Base-by-base conservation (phyloP, 2,113 vertebrate species). In the Ptychochromis oligacanthus region DNA sequence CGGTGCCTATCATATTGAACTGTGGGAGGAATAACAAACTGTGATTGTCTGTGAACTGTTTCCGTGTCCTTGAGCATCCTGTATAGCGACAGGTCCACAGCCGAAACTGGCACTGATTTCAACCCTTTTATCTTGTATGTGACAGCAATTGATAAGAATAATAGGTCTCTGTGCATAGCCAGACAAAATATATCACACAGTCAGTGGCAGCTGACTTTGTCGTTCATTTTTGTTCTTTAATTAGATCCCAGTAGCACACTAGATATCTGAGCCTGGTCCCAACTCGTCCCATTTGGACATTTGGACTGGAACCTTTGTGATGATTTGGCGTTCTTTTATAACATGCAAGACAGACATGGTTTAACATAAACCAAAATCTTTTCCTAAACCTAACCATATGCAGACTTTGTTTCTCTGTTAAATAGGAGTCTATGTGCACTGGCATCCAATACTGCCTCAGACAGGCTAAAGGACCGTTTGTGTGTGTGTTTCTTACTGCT, bases 11-110 rank as follows among this genome's bases (percentile, higher is more conserved):
- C 54, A 52, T 46, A 24, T 57, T 60, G 49, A 83, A 78, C 79
- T 67, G 40, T 78, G 34, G 38, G 31, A 58, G 80, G 82, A 80
- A 87, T 82, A 80, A 77, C 62, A 81, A 81, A 76, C 61, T 22
- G 34, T 24, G n/a, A 61, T 60, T 80, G 46, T 36, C 57, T 65
- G 75, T 82, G 49, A 85, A 77, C 65, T 43, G 82, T 34, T 83
- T 76, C 82, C 22, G 40, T 84, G 87, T 77, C 87, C 77, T 89
- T 83, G 75, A 72, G 81, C 8, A 20, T 79, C 81, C 83, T 80
- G 67, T 76, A 79, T 55, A n/a, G 74, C 72, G 62, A 77, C 76
- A 40, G 75, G 17, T 84, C 58, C 5, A 38, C 17, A 79, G 80
- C 57, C 40, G 5, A 81, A 79, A 75, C 74, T 34, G 36, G 74